phyloP scores from a whole-genome alignment of 2,797 vertebrate species.

The Nannoperca australis region DNA sequence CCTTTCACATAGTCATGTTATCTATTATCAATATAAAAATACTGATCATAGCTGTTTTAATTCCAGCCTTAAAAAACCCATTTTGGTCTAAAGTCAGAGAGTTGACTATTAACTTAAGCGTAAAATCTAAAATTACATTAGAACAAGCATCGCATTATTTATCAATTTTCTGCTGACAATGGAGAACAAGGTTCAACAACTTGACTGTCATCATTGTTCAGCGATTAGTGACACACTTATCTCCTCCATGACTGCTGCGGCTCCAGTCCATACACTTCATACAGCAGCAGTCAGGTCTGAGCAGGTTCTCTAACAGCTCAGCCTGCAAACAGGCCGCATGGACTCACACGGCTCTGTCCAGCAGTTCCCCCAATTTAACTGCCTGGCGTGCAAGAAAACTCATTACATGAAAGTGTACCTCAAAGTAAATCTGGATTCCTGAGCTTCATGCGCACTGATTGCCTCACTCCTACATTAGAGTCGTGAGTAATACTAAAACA shows the following conservation, averaged over 20 bases:
- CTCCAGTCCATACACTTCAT: slow-evolving; percentile 27
- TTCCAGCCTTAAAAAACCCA: rapidly evolving
- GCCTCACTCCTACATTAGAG: slow-evolving; percentile 80
- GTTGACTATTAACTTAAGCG: no score
- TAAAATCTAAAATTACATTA: not conserved
- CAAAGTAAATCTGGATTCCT: slow-evolving; percentile 80
- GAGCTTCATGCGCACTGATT: slow-evolving; percentile 66
- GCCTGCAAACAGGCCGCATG: slow-evolving; percentile 53
- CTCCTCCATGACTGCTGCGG: slow-evolving; percentile 46
- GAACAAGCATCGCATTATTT: not conserved
- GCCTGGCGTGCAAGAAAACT: slow-evolving; percentile 74
- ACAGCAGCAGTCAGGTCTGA: slow-evolving; percentile 41
- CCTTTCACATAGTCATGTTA: not conserved
- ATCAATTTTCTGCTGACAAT: slow-evolving; percentile 25
- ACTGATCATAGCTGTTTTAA: not conserved
- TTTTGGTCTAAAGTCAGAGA: not conserved
- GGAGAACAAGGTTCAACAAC: slow-evolving; percentile 34
- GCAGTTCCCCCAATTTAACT: slow-evolving; percentile 72
- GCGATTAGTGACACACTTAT: slow-evolving; percentile 43
- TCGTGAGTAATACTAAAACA: slow-evolving; percentile 82
- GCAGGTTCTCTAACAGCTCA: slow-evolving; percentile 35
- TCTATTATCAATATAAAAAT: not conserved
- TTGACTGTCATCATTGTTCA: slow-evolving; percentile 38
- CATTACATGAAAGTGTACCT: slow-evolving; percentile 75
- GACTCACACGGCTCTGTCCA: slow-evolving; percentile 60